Evolutionary conservation across 2,797 vertebrate genomes (phyloP).

Genomic region (Morus bassanus): DNA sequence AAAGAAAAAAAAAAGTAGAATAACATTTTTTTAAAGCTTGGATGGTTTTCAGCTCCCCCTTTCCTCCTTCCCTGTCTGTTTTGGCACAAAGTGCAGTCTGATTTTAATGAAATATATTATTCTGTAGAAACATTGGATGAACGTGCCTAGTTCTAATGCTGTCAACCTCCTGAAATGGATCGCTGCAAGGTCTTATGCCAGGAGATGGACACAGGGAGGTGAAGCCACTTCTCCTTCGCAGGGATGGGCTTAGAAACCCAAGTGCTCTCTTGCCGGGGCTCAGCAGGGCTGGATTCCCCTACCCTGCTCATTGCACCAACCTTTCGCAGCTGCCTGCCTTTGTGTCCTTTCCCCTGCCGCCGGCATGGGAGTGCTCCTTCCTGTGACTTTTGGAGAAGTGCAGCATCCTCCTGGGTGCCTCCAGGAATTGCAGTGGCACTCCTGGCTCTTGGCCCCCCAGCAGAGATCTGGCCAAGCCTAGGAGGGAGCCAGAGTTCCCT

Average conservation of each 20-base stretch:
- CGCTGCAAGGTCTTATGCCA: not conserved
- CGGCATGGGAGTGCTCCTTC: not conserved
- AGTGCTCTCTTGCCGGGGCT: not conserved
- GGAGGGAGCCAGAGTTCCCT: not conserved
- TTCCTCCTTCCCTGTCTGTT: not conserved
- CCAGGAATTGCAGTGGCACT: rapidly evolving
- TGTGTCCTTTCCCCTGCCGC: not conserved
- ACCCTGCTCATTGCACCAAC: not conserved
- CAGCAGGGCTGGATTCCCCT: not conserved
- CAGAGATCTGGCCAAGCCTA: not conserved
- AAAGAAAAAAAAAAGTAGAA: not conserved
- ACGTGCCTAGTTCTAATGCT: not conserved
- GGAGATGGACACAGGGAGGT: not conserved
- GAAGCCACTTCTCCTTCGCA: not conserved
- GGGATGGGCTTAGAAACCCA: not conserved
- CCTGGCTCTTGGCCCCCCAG: not conserved
- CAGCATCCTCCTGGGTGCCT: not conserved
- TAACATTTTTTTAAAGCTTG: not conserved
- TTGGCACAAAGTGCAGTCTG: not conserved
- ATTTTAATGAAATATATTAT: not conserved
- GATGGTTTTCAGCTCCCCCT: not conserved
- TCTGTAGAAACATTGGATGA: not conserved
- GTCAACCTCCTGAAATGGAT: not conserved
- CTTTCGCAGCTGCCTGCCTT: not conserved
- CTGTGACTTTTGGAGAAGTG: not conserved